These are phyloP conservation scores for Thalassophryne amazonica DNA, from an alignment of 2,797 vertebrate genomes.

Conservation along the genomic window DNA sequence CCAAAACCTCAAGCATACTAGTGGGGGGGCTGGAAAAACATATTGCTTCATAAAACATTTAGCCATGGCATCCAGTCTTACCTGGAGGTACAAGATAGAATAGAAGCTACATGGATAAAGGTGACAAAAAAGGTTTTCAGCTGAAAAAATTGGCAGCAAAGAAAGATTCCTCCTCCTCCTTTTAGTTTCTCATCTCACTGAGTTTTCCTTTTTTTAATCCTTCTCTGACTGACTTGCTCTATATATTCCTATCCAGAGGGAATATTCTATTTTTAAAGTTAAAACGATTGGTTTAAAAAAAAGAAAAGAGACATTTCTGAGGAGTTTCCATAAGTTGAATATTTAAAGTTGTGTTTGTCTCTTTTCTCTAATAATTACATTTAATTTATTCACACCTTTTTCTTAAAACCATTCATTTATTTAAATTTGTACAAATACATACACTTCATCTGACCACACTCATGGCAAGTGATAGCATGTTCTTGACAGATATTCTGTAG, in stretches of 20 bases:
- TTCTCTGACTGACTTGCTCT: conserved; percentile 1
- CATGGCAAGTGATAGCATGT: too few species aligned
- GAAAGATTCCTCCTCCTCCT: not conserved
- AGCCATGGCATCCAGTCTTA: too few species aligned
- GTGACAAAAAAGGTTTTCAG: not conserved
- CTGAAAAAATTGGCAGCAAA: not conserved
- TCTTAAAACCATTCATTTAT: not conserved
- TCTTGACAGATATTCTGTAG: too few species aligned
- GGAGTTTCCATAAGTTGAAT: not conserved
- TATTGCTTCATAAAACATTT: too few species aligned
- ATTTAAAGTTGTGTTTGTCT: not conserved
- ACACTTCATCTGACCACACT: too few species aligned
- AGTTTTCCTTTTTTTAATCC: not conserved
- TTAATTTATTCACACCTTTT: too few species aligned
- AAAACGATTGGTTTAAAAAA: conserved; percentile 11
- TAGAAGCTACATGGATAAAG: not conserved
- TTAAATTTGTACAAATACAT: not conserved
- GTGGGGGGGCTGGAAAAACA: too few species aligned
- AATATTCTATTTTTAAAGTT: conserved; percentile 23
- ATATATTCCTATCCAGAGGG: conserved; percentile 17
- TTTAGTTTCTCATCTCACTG: not conserved
- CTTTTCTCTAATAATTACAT: too few species aligned
- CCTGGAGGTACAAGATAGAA: too few species aligned
- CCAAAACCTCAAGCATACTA: too few species aligned
- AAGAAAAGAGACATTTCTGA: not conserved